Percentiles rank a stretch among this genome's conserved stretches.
phyloP scores from a whole-genome alignment of 2,113 vertebrate genomes.

The Rhabdornis inornatus region DNA sequence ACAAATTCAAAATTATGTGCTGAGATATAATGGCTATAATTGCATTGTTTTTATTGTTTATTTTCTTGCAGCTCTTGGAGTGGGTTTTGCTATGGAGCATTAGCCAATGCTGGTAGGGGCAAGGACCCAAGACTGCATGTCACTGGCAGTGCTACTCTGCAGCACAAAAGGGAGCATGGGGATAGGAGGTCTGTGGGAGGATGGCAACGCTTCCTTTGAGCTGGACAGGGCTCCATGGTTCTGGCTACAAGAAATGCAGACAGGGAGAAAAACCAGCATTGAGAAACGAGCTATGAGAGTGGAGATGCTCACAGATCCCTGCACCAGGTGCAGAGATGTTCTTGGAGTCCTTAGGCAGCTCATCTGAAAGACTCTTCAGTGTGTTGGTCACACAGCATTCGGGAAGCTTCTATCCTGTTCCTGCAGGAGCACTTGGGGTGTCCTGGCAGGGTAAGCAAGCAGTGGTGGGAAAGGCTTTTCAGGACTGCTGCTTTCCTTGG shows the following conservation, averaged over 20 bases:
- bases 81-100: background rate
- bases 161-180: background rate
- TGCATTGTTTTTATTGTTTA: background rate
- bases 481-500: background rate
- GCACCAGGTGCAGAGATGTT: background rate
- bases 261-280: background rate
- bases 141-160: background rate
- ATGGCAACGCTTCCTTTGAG: background rate
- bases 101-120: background rate
- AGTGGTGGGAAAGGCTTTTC: background rate
- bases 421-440: background rate
- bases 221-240: accelerated
- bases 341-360: background rate
- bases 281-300: background rate
- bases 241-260: background rate
- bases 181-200: accelerated
- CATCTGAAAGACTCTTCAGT: background rate
- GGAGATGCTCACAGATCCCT: background rate
- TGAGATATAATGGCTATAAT: background rate
- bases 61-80: background rate
- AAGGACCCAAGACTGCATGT: background rate
- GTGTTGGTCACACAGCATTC: background rate
- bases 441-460: background rate
- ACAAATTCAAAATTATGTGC: background rate
- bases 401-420: background rate